These are phyloP conservation scores for Ciconia stormi DNA, from an alignment of 2,113 vertebrate genomes.

Conservation along the genomic window DNA sequence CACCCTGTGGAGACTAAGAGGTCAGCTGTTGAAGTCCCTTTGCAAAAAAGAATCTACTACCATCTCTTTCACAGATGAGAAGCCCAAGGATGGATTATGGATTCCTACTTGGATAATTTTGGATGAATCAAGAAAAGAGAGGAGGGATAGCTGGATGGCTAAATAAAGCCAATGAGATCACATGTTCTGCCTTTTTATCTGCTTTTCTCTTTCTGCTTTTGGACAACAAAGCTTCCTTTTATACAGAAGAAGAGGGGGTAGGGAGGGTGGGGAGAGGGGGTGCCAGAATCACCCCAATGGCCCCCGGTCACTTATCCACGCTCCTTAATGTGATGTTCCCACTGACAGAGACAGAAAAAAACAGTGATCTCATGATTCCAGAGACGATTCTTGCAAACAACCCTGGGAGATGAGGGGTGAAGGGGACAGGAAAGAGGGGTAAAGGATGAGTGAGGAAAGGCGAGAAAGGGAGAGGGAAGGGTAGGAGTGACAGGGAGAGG, in stretches of 20 bases:
- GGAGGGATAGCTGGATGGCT: slow-evolving; percentile 44
- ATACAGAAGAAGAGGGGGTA: slow-evolving; percentile 39
- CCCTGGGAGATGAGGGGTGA: slow-evolving; percentile 7
- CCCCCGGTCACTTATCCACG: slow-evolving; percentile 59
- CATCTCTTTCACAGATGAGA: slow-evolving; percentile 31
- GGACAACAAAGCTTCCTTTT: slow-evolving; percentile 73
- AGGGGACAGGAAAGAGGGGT: not conserved
- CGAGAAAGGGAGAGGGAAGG: not conserved
- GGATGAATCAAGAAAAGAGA: slow-evolving; percentile 67
- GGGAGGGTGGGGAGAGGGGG: slow-evolving; percentile 36
- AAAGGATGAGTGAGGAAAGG: not conserved
- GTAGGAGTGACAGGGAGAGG: not conserved
- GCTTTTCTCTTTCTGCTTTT: slow-evolving; percentile 70
- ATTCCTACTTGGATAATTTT: slow-evolving; percentile 63
- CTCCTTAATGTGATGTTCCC: slow-evolving; percentile 69
- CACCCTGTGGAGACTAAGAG: not conserved
- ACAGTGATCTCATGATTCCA: slow-evolving; percentile 68
- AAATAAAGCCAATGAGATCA: slow-evolving; percentile 78
- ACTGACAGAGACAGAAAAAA: slow-evolving; percentile 46
- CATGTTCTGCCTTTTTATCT: slow-evolving; percentile 76
- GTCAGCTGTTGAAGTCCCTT: not conserved
- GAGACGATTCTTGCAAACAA: slow-evolving; percentile 31
- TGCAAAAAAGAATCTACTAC: not conserved
- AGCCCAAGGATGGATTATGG: slow-evolving; percentile 27
- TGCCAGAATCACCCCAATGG: slow-evolving; percentile 63